Evolutionary conservation across 2,888 invertebrate species (phyloP).

Genomic region (Orthonevra nobilis): DNA sequence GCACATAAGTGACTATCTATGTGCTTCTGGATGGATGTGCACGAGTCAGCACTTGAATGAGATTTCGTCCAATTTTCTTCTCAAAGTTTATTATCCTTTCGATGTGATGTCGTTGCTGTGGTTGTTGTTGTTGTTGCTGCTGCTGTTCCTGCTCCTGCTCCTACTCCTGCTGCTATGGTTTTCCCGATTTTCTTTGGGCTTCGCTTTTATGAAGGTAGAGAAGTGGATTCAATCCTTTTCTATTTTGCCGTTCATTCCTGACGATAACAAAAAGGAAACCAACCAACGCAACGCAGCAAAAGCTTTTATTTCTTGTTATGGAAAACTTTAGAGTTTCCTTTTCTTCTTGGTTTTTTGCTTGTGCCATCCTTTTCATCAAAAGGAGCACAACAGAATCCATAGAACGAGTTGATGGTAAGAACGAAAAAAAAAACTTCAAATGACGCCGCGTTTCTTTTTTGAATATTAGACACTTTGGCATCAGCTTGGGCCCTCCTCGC

Average conservation of each 20-base stretch:
- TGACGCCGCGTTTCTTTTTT: slow-evolving; percentile 36
- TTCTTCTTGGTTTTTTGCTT: slow-evolving; percentile 8
- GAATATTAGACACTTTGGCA: slow-evolving; percentile 42
- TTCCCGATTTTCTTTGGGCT: slow-evolving; percentile 45
- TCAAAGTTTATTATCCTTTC: slow-evolving; percentile 70
- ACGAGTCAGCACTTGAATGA: slow-evolving; percentile 70
- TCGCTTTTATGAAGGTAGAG: slow-evolving; percentile 29
- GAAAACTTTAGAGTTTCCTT: slow-evolving; percentile 59
- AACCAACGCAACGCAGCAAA: slow-evolving; percentile 54
- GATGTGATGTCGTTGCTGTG: slow-evolving; percentile 45
- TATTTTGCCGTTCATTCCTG: slow-evolving; percentile 9
- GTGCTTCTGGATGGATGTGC: slow-evolving; percentile 71
- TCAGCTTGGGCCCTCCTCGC: slow-evolving; percentile 46
- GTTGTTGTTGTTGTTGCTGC: slow-evolving; percentile 5
- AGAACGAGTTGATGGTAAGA: not conserved
- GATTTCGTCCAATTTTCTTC: slow-evolving; percentile 70
- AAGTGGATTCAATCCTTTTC: slow-evolving; percentile 61
- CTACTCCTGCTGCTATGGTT: slow-evolving; percentile 31
- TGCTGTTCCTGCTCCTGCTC: not conserved
- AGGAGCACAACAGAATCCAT: slow-evolving; percentile 23
- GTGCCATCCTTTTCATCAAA: slow-evolving; percentile 18
- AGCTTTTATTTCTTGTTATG: slow-evolving; percentile 61
- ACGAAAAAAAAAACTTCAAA: slow-evolving; percentile 26
- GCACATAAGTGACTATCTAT: slow-evolving; percentile 70
- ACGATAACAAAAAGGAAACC: slow-evolving; percentile 42